Base-by-base conservation (phyloP, 2,888 invertebrate species). In the Eupithecia exiguata region DNA sequence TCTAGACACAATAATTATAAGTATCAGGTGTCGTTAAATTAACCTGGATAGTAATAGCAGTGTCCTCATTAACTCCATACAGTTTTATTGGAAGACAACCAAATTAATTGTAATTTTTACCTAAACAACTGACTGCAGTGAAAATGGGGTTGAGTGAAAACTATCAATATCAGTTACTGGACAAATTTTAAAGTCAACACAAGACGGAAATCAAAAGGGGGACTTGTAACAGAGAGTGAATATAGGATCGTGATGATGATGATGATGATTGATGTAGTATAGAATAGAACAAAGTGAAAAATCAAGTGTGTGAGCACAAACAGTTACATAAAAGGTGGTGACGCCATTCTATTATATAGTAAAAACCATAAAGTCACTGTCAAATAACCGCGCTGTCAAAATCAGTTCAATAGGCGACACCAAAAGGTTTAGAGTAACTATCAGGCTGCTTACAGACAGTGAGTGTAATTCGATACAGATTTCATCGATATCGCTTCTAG, bases 1-100 rank as follows among this genome's bases (percentile, higher is more conserved):
- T 78, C 80, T 80, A 80, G 80, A 80, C 80, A 69, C 49, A 67
- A 70, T 80, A 75, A 80, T 78, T 76, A 77, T 72, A 72, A 73
- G 71, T 53, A 36, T 71, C 46, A 62, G 49, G 65, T 61, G 9
- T 46, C 25, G 68, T 36, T 36, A 18, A 62, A 62, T 68, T 72
- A 68, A 71, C 71, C 67, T 71, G 43, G 43, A 71, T 67, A 67
- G n/a, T 68, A 43, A 18, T 68, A 12, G 58, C 58, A 18, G 5
- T 35, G 35, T 40, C 40, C 61, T 69, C 61, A 12, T 69, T 69
- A 12, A 62, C 5, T 16, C 18, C 18, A 35, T 35, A 62, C 30
- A 61, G 35, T 6, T 35, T 62, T 16, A 18, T 30, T 62, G 35
- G 62, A 62, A 35, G 62, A 35, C 16, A 35, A 35, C 62, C 30